Base-by-base conservation (phyloP, 2,888 invertebrate species). In the Campoletis raptor region DNA sequence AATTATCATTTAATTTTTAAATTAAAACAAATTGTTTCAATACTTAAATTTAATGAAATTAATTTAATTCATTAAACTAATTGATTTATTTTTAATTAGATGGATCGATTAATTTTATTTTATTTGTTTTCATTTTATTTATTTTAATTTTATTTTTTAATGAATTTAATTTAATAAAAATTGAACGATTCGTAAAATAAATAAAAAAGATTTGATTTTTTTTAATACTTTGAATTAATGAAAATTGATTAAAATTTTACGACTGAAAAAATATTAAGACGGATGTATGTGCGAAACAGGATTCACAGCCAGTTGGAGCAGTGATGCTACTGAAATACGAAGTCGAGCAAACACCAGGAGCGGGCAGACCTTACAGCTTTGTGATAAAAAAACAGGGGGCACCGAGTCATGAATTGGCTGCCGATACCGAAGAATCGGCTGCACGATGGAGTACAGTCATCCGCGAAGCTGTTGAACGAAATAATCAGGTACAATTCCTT, bases 231-330 rank as follows among this genome's bases (percentile, higher is more conserved):
- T n/a, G n/a, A n/a, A n/a, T n/a, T n/a, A n/a, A n/a, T n/a, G n/a
- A n/a, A n/a, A n/a, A n/a, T 0, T 21, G 8, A n/a, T 9, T n/a
- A 36, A 37, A 66, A 6, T 37, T 7, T n/a, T 10, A n/a, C 7
- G n/a, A 40, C 67, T 37, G 0, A 3, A 67, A 42, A 37, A 3
- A 18, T 21, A 54, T n/a, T 9, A 57, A 40, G 42, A n/a, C 5
- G 30, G 2, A 3, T 30, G 2, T 24, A 30, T 30, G 7, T 76
- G n/a, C 3, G 61, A 12, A 24, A 30, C 92, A 97, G 98, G 98
- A 98, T 92, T 96, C 97, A 85, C 98, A 98, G 94, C 98, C 98
- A 82, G 97, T 98, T 66, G 98, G 98, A 87, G 98, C 98, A 21
- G 96, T 98, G 89, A 97, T 98, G 95, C 95, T 98, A 87, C 96